Conservation (phyloP, 2,113 vertebrate species). For the Dipodomys stephensi region DNA sequence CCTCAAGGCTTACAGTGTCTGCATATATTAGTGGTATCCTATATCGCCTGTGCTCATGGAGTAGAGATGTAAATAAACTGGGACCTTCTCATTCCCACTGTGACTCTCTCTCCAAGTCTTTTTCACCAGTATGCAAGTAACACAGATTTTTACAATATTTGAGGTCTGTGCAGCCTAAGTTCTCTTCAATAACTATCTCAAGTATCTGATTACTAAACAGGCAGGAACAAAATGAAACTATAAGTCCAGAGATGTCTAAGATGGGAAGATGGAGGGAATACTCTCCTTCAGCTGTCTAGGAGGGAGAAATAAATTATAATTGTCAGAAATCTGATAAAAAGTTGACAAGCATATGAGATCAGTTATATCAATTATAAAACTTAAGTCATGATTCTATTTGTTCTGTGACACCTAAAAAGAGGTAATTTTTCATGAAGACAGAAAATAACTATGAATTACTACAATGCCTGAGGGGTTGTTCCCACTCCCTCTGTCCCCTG, state of each 20-base stretch:
- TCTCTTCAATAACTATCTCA: conserved; percentile 27
- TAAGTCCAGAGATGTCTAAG: neutral
- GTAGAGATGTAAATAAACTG: neutral
- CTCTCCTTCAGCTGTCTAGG: neutral
- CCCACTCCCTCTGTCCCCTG: neutral
- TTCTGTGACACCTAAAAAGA: conserved; percentile 59
- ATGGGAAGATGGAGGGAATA: neutral
- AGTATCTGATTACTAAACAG: neutral
- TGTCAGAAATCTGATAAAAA: conserved; percentile 63
- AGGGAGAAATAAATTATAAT: conserved; percentile 43
- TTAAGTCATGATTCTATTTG: conserved; percentile 66
- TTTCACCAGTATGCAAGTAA: neutral
- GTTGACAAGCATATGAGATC: conserved; percentile 43
- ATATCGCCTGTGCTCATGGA: neutral
- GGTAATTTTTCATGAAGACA: conserved; percentile 38
- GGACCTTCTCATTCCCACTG: neutral
- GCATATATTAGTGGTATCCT: neutral
- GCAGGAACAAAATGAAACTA: neutral
- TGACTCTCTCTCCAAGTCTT: neutral
- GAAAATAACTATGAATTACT: conserved; percentile 59
- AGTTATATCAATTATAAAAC: conserved; percentile 58
- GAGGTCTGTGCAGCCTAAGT: neutral
- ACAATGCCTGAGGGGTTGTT: neutral
- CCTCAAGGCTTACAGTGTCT: neutral
- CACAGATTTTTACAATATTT: neutral